These are phyloP conservation scores for Oryzias celebensis DNA, from an alignment of 2,113 vertebrate genomes.

Conservation along the genomic window DNA sequence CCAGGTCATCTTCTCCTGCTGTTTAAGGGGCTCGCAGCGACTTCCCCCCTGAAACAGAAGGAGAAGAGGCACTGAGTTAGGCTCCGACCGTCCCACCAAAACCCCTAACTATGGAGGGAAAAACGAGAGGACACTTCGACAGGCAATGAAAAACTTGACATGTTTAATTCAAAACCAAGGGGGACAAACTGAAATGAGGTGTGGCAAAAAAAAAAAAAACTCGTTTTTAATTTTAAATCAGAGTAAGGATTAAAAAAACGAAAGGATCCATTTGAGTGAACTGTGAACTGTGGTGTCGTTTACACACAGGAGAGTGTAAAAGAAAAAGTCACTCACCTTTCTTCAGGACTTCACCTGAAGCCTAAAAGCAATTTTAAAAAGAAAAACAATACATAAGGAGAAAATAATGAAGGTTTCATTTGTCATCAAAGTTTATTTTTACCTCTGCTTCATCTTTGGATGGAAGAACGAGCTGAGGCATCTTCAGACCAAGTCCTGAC, in stretches of 20 bases:
- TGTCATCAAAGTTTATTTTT: not conserved
- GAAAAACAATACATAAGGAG: not conserved
- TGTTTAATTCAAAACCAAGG: not conserved
- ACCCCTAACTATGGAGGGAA: slow-evolving; percentile 58
- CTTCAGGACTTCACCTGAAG: slow-evolving; percentile 41
- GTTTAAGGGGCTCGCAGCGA: slow-evolving; percentile 79
- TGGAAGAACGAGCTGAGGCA: slow-evolving; percentile 83
- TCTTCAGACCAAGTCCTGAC: slow-evolving; percentile 82
- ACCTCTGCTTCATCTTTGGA: slow-evolving; percentile 61
- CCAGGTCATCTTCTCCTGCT: slow-evolving; percentile 79
- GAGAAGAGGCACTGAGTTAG: slow-evolving; percentile 82
- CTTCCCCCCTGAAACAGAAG: slow-evolving; percentile 84
- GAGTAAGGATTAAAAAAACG: slow-evolving; percentile 4
- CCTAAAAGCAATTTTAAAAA: slow-evolving; percentile 51
- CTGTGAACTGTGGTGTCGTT: slow-evolving; percentile 50
- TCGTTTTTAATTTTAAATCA: not conserved
- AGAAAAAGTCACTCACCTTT: slow-evolving; percentile 75
- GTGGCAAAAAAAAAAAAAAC: no score
- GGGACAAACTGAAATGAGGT: not conserved
- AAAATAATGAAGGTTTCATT: not conserved
- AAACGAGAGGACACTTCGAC: slow-evolving; percentile 42
- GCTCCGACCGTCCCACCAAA: slow-evolving; percentile 63
- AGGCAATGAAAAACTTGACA: slow-evolving; percentile 1
- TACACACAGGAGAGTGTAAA: not conserved
- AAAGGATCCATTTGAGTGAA: slow-evolving; percentile 36